Evolutionary conservation across 2,113 vertebrate species (phyloP).

Genomic region (Nycticebus coucang): DNA sequence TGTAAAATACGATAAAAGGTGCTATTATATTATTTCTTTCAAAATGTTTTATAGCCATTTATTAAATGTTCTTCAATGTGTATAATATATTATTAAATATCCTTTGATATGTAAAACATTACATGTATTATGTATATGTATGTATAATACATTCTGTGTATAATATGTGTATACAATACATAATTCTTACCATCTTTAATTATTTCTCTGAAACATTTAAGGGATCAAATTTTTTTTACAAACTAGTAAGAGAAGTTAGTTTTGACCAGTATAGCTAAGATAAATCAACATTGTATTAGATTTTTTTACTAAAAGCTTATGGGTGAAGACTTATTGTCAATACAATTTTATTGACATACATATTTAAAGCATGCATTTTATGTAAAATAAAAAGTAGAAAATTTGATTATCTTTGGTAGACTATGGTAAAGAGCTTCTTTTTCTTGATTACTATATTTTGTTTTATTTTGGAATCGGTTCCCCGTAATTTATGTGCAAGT

Average conservation of each 20-base stretch:
- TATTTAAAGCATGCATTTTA: background rate
- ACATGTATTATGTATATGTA: too few species aligned
- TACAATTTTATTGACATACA: conserved; percentile 19
- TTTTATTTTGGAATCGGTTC: conserved; percentile 15
- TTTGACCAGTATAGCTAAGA: background rate
- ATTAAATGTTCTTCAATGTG: background rate
- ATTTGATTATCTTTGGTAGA: background rate
- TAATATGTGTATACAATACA: background rate
- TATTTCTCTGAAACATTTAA: conserved; percentile 40
- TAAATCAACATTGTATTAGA: background rate
- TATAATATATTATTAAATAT: too few species aligned
- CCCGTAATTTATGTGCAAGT: background rate
- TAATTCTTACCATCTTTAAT: background rate
- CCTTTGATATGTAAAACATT: too few species aligned
- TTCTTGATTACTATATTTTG: background rate
- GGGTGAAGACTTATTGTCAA: background rate
- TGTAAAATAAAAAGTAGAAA: background rate
- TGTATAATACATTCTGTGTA: too few species aligned
- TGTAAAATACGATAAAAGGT: conserved; percentile 13
- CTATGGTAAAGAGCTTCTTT: background rate
- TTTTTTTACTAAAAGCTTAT: background rate
- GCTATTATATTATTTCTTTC: conserved; percentile 14
- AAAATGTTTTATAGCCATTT: background rate
- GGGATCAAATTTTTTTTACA: background rate
- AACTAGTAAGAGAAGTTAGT: background rate